phyloP scores from a whole-genome alignment of 1,140 invertebrate genomes.

The Rhizoglyphus robini region DNA sequence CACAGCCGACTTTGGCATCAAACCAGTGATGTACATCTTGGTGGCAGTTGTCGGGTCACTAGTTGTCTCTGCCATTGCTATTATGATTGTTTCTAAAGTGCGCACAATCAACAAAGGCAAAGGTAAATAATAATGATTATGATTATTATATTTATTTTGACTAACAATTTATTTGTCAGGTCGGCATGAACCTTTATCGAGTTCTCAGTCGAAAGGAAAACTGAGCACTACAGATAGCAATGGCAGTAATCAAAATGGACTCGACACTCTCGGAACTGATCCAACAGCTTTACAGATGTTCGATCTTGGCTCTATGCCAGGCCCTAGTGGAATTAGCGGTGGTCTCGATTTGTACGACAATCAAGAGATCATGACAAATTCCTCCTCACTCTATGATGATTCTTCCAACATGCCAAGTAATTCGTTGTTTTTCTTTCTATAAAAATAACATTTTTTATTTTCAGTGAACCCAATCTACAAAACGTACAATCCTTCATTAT shows the following conservation, averaged over 20 bases:
- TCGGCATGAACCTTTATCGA: neutral
- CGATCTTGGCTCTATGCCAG: neutral
- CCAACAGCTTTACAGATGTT: neutral
- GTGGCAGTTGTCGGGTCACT: constrained; percentile 54
- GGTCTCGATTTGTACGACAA: neutral
- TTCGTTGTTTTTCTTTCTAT: neutral
- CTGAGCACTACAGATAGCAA: neutral
- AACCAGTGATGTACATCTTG: constrained; percentile 53
- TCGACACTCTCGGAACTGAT: neutral
- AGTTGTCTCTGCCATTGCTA: constrained; percentile 52
- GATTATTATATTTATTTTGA: neutral
- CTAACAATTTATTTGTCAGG: neutral
- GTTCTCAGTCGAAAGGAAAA: neutral
- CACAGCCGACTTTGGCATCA: constrained; percentile 36
- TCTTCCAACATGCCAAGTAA: neutral
- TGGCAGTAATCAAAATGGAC: neutral
- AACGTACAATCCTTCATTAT: neutral
- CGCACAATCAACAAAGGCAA: neutral
- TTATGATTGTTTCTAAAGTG: constrained; percentile 46
- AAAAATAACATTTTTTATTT: neutral
- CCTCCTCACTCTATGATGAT: constrained; percentile 2
- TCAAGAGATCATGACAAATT: constrained; percentile 5
- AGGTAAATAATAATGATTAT: neutral
- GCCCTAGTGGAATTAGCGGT: neutral
- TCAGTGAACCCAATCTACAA: constrained; percentile 6